Percentiles rank a stretch among this genome's conserved stretches.
Conservation (phyloP, 2,113 vertebrate species). For the Upupa epops region DNA sequence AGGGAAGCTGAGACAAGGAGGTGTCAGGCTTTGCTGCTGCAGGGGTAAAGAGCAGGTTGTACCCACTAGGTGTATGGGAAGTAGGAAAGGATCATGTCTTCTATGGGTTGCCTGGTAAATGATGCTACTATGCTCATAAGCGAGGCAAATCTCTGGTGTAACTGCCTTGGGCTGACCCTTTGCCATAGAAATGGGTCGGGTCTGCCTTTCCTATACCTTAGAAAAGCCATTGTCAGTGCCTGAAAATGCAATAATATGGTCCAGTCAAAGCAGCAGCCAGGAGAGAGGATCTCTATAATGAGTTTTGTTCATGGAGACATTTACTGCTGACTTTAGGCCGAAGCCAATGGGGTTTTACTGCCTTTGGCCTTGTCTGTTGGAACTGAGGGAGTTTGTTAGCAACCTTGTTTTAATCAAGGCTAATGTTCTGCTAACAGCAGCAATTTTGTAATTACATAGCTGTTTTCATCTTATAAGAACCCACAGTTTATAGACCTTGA, state of each 20-base stretch:
- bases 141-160: not conserved
- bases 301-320: not conserved
- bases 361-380: slow-evolving; percentile 14
- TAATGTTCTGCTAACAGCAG: slow-evolving; percentile 17
- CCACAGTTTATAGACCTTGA: not conserved
- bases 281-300: not conserved
- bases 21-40: not conserved
- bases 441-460: slow-evolving; percentile 20
- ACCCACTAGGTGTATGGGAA: not conserved
- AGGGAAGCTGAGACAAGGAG: not conserved
- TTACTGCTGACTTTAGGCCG: not conserved
- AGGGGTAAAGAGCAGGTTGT: not conserved
- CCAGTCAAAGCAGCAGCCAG: not conserved
- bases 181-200: not conserved
- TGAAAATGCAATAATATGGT: not conserved
- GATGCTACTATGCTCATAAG: not conserved
- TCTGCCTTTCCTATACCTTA: not conserved
- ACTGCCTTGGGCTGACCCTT: not conserved
- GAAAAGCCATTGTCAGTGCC: not conserved
- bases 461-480: slow-evolving; percentile 29
- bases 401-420: slow-evolving; percentile 37
- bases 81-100: not conserved
- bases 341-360: not conserved
- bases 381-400: slow-evolving; percentile 26
- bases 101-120: not conserved